Evolutionary conservation across 2,888 invertebrate species (phyloP).

Genomic region (Pammene aurita): DNA sequence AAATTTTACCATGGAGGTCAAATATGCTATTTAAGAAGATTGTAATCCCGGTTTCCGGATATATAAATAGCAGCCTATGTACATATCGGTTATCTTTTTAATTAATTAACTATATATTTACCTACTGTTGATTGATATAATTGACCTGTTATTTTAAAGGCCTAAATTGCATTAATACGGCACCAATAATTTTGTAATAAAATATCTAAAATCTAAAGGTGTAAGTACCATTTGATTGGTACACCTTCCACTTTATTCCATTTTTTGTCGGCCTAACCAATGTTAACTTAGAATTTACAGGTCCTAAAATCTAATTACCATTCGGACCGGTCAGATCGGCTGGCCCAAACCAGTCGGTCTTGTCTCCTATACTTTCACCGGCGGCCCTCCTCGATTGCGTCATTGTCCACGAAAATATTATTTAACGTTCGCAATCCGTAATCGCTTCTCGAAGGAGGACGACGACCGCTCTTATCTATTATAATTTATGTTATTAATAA

Average conservation of each 20-base stretch:
- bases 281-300: constrained; percentile 18
- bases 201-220: too few species aligned
- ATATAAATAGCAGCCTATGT: too few species aligned
- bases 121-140: not conserved
- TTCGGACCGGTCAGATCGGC: constrained; percentile 27
- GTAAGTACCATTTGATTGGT: too few species aligned
- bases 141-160: not conserved
- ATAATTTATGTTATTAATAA: constrained; percentile 8
- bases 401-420: constrained; percentile 51
- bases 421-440: constrained; percentile 44
- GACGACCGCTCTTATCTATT: constrained; percentile 42
- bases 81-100: not conserved
- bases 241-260: too few species aligned
- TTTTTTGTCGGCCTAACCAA: not conserved
- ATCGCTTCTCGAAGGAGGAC: constrained; percentile 33
- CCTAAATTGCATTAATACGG: too few species aligned
- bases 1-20: too few species aligned
- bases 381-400: constrained; percentile 48
- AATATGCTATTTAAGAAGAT: too few species aligned
- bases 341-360: constrained; percentile 48
- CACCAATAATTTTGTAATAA: too few species aligned
- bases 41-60: too few species aligned
- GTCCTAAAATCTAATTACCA: constrained; percentile 25
- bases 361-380: constrained; percentile 59
- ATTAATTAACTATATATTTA: not conserved